Evolutionary conservation across 2,797 vertebrate species (phyloP).

Genomic region (Phrynocephalus forsythii): DNA sequence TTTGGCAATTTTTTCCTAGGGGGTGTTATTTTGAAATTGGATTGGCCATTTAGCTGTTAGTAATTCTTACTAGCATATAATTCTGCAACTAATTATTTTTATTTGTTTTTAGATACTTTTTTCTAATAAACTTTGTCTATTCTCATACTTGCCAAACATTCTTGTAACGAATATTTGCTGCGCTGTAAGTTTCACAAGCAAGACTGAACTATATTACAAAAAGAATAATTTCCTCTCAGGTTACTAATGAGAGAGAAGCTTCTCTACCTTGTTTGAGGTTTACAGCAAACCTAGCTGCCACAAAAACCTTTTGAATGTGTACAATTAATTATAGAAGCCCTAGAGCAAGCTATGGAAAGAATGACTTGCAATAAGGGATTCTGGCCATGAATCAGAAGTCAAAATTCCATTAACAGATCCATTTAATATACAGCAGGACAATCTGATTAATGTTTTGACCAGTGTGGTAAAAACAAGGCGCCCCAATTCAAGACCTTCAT

Average conservation of each 20-base stretch:
- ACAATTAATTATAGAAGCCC: neutral
- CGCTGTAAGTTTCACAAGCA: neutral
- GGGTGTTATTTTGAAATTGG: neutral
- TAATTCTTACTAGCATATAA: too few relatives aligned
- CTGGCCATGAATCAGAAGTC: slow-evolving; percentile 4
- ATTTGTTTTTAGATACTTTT: too few relatives aligned
- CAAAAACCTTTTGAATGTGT: slow-evolving; percentile 24
- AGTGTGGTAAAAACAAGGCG: neutral
- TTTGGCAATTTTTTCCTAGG: neutral
- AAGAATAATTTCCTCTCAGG: slow-evolving; percentile 40
- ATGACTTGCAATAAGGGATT: slow-evolving; percentile 10
- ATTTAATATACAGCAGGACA: slow-evolving; percentile 11
- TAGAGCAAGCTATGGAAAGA: neutral
- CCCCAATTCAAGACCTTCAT: neutral
- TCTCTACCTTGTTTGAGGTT: slow-evolving; percentile 33
- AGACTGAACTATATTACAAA: slow-evolving; percentile 15
- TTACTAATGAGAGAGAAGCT: slow-evolving; percentile 37
- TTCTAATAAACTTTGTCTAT: too few relatives aligned
- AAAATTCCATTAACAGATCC: slow-evolving; percentile 10
- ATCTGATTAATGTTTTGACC: neutral
- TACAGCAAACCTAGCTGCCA: slow-evolving; percentile 11
- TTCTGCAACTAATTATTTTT: too few relatives aligned
- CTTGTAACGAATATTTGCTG: neutral
- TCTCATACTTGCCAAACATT: neutral
- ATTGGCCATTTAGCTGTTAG: neutral